phyloP scores from a whole-genome alignment of 2,113 vertebrate species.

The Aphelocoma coerulescens region DNA sequence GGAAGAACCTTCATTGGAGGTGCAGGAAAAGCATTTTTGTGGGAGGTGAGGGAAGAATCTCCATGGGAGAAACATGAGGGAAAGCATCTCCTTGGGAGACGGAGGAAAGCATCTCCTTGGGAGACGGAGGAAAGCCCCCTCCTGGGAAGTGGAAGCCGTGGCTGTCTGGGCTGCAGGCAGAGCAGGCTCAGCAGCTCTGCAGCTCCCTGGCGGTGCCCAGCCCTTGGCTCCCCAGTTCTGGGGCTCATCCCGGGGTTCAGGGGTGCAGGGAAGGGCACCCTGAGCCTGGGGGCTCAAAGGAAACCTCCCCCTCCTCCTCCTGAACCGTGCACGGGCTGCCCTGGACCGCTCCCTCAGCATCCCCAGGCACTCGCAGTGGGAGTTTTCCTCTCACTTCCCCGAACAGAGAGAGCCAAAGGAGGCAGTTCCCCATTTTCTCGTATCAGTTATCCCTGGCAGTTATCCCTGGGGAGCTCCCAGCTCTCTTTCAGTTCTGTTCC shows the following conservation, averaged over 20 bases:
- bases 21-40: background rate
- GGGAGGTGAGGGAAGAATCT: background rate
- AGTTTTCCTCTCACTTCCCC: conserved; percentile 33
- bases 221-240: fast-evolving
- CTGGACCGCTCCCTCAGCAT: background rate
- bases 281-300: fast-evolving
- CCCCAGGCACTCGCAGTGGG: background rate
- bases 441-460: background rate
- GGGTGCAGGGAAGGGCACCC: background rate
- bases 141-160: background rate
- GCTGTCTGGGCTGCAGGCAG: background rate
- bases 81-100: fast-evolving
- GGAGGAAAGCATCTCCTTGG: background rate
- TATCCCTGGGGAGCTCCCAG: background rate
- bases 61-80: background rate
- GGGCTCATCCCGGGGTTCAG: background rate
- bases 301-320: background rate
- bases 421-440: conserved; percentile 2
- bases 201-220: background rate
- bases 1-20: background rate
- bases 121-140: background rate
- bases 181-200: background rate
- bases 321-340: background rate
- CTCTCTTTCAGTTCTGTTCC: background rate
- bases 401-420: background rate